phyloP scores from a whole-genome alignment of 2,888 invertebrate genomes.

The Stenolophus ochropezus region DNA sequence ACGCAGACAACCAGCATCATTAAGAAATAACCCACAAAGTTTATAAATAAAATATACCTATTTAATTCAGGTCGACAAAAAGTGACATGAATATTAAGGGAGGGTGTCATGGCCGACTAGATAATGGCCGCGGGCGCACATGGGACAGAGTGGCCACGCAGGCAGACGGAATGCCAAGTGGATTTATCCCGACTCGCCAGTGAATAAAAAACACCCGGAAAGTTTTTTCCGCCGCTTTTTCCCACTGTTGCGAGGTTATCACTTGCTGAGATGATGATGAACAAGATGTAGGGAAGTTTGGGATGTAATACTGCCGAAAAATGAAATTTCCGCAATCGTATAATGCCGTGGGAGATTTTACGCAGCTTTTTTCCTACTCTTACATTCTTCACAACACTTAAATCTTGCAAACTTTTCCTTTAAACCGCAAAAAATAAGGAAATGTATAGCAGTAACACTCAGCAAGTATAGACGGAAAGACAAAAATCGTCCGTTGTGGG shows the following conservation, averaged over 20 bases:
- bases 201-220: conserved; percentile 53
- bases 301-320: neutral
- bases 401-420: neutral
- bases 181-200: conserved; percentile 22
- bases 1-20: conserved; percentile 13
- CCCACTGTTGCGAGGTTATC: conserved; percentile 21
- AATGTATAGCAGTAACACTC: neutral
- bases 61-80: conserved; percentile 50
- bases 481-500: too few relatives aligned
- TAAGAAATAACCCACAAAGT: conserved; percentile 43
- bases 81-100: conserved; percentile 52
- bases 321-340: neutral
- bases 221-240: conserved; percentile 50
- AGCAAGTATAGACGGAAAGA: too few relatives aligned
- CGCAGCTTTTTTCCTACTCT: neutral
- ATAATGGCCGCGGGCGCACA: conserved; percentile 34
- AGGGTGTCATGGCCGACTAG: conserved; percentile 24
- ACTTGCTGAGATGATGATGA: conserved; percentile 13
- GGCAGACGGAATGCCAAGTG: conserved; percentile 52
- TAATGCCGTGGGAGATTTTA: neutral
- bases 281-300: conserved; percentile 22
- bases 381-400: neutral
- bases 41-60: conserved; percentile 53
- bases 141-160: conserved; percentile 42
- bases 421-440: neutral